Conservation (phyloP, 2,888 invertebrate genomes). For the Elegia similella region DNA sequence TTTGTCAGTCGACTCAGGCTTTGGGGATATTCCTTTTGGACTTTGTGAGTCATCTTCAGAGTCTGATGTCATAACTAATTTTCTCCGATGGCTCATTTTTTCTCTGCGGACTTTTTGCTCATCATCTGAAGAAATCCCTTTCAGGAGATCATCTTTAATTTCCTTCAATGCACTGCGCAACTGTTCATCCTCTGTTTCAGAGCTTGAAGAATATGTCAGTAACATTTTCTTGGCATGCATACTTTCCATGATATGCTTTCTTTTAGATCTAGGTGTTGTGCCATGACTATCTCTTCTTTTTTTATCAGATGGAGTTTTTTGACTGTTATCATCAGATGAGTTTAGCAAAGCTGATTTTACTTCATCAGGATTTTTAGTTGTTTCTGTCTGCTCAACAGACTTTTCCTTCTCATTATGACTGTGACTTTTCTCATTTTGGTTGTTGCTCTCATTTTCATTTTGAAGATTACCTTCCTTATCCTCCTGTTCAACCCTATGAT, state of each 20-base stretch:
- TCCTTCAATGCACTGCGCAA: conserved; percentile 43
- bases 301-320: conserved; percentile 29
- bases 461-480: neutral
- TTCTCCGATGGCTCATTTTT: conserved; percentile 19
- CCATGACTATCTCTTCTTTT: conserved; percentile 27
- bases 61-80: conserved; percentile 32
- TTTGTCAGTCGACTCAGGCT: conserved; percentile 17
- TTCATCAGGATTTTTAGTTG: conserved; percentile 24
- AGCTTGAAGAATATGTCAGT: conserved; percentile 58
- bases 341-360: conserved; percentile 35
- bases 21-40: conserved; percentile 19
- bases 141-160: conserved; percentile 48
- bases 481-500: conserved; percentile 17
- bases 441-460: too few relatives aligned
- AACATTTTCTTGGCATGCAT: conserved; percentile 63
- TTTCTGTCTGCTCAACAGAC: conserved; percentile 16
- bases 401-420: neutral
- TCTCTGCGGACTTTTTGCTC: conserved; percentile 25
- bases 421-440: neutral
- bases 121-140: conserved; percentile 40
- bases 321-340: conserved; percentile 35
- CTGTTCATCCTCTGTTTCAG: conserved; percentile 63
- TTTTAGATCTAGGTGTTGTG: conserved; percentile 40
- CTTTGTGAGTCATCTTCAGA: conserved; percentile 33
- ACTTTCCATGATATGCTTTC: conserved; percentile 55